A percentile compares a stretch with the other conserved stretches of the same genome.
phyloP scores from a whole-genome alignment of 30 jellyfish, hydroid and myxozoan genomes.

The Sanderia malayensis region DNA sequence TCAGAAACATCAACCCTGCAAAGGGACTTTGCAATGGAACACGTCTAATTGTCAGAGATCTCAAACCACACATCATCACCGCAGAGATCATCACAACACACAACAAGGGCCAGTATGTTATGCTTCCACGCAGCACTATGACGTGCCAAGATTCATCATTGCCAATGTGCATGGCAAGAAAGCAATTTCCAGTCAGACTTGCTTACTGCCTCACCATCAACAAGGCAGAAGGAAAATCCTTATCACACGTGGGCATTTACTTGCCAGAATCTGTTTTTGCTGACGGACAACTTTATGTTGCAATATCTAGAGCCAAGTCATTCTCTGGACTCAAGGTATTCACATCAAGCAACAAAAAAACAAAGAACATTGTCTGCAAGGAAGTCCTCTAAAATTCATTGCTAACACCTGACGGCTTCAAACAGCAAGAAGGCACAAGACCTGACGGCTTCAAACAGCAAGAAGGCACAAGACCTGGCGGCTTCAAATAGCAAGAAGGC shows the following conservation, averaged over 20 bases:
- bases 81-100: not conserved
- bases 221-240: not conserved
- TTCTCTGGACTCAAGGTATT: not conserved
- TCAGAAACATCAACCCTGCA: not conserved
- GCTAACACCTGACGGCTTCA: too few species aligned
- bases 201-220: not conserved
- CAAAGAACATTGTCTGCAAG: not conserved
- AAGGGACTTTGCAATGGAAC: constrained; percentile 1
- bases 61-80: not conserved
- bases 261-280: not conserved
- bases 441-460: too few species aligned
- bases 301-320: not conserved
- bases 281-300: not conserved
- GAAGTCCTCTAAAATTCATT: not conserved
- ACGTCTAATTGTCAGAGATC: not conserved
- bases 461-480: too few species aligned
- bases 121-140: not conserved
- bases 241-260: not conserved
- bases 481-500: too few species aligned
- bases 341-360: too few species aligned
- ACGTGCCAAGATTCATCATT: not conserved
- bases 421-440: too few species aligned
- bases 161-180: not conserved
- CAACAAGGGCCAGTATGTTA: not conserved
- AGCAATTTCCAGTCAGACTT: not conserved